Base-by-base conservation (phyloP, 2,888 invertebrate genomes). In the Pyrrhia umbra region DNA sequence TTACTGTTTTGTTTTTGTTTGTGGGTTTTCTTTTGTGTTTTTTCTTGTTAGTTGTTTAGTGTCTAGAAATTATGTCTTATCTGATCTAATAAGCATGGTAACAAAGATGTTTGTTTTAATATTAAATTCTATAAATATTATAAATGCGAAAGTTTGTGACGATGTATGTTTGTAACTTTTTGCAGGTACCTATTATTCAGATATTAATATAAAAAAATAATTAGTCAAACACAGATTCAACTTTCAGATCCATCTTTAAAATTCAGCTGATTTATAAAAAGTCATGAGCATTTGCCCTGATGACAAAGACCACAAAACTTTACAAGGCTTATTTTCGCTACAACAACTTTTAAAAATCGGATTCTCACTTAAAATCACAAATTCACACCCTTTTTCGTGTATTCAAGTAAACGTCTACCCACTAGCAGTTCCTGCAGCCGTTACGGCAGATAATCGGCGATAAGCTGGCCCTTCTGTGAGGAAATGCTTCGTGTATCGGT, bases 371-470 rank as follows among this genome's bases (percentile, higher is more conserved):
- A 9, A 23, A 10, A 5, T 1, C 1, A n/a, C n/a, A n/a, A n/a
- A n/a, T n/a, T n/a, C n/a, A n/a, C 20, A 6, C 5, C 1, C 16
- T 54, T 51, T 46, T 51, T 30, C 25, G 21, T 13, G 10, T 23
- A 54, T 39, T 34, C 40, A 30, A 8, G 34, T 52, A 25, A 46
- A 15, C 9, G 15, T 18, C 15, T 20, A 10, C 27, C 18, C 15
- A 39, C n/a, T 20, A 15, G 23, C 39, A 16, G 18, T 66, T 66
- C 18, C 25, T 50, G 50, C 39, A 23, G 34, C 45, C 10, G 34
- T 73, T 55, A 49, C 50, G 45, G 16, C 21, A 30, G 55, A 68
- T 66, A 46, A 73, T 67, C 50, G 67, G 4, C 55, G 45, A 73
- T 68, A 73, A 68, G 43, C 49, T 40, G 30, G 15, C 6, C 40